These are phyloP conservation scores for Marronus borbonicus DNA, from an alignment of 2,888 invertebrate species.

Conservation along the genomic window DNA sequence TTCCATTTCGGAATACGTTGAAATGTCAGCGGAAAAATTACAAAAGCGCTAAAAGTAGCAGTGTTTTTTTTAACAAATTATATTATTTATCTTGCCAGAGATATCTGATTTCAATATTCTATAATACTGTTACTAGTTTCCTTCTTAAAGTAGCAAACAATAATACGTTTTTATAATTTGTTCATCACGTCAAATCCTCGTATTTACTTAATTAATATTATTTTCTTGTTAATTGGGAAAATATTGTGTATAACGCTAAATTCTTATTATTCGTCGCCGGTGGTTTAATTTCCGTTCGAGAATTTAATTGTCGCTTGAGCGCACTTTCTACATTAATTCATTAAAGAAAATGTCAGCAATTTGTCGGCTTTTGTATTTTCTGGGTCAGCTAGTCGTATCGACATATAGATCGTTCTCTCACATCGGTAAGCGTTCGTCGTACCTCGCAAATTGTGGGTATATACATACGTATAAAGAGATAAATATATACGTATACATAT, in stretches of 20 bases:
- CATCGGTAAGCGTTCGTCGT: background rate
- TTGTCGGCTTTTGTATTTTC: slow-evolving; percentile 23
- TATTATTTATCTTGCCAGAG: background rate
- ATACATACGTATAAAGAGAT: too few relatives aligned
- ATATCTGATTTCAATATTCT: too few relatives aligned
- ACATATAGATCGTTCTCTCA: background rate
- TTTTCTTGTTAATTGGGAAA: background rate
- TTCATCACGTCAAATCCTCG: background rate
- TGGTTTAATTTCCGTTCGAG: background rate
- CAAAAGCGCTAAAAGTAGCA: background rate
- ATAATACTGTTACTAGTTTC: too few relatives aligned
- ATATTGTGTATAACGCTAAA: background rate
- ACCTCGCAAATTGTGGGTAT: too few relatives aligned
- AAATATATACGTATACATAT: too few relatives aligned
- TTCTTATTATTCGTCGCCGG: background rate
- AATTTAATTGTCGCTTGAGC: slow-evolving; percentile 9
- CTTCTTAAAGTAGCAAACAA: background rate
- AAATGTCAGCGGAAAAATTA: slow-evolving; percentile 28
- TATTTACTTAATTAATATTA: background rate
- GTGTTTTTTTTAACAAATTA: background rate
- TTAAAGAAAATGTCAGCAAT: slow-evolving; percentile 19
- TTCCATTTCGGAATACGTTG: background rate
- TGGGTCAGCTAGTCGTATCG: slow-evolving; percentile 10
- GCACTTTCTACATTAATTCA: slow-evolving; percentile 27
- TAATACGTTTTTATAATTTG: background rate